phyloP scores from a whole-genome alignment of 1,140 invertebrate species.

The Aplysia californica region DNA sequence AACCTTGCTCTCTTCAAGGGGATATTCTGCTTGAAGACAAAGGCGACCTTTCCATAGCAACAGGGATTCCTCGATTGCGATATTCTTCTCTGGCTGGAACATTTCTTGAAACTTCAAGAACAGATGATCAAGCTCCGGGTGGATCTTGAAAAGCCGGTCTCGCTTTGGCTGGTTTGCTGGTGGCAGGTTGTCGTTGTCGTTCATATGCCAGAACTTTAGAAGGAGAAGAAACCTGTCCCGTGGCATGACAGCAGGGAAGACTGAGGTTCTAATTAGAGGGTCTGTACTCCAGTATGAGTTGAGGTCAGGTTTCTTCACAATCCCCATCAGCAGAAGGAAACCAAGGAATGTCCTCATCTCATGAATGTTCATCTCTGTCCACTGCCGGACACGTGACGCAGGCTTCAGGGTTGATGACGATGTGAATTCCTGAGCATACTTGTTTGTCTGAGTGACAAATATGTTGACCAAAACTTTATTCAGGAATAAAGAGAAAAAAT shows the following conservation, averaged over 20 bases:
- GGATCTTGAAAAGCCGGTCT: no score
- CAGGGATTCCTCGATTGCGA: no score
- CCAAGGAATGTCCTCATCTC: slow-evolving; percentile 25
- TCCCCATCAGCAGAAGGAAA: neutral
- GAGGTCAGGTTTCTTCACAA: slow-evolving; percentile 1
- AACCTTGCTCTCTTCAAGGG: neutral
- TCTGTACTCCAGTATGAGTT: slow-evolving; percentile 1
- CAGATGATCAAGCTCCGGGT: no score
- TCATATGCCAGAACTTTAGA: slow-evolving; percentile 15
- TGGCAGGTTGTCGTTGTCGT: neutral
- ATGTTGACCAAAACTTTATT: neutral
- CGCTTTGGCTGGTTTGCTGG: neutral
- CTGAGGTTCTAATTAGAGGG: neutral
- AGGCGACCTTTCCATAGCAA: slow-evolving; percentile 1
- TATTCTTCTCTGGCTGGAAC: no score
- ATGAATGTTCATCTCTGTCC: neutral
- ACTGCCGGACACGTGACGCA: neutral
- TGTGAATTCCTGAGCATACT: neutral
- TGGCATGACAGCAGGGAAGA: neutral
- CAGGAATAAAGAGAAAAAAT: neutral
- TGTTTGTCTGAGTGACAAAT: neutral
- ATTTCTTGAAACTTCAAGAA: no score
- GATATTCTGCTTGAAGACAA: slow-evolving; percentile 3
- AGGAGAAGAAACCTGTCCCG: slow-evolving; percentile 4
- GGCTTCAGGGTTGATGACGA: neutral